Evolutionary conservation across 2,113 vertebrate species (phyloP).

Genomic region (Gobius niger): DNA sequence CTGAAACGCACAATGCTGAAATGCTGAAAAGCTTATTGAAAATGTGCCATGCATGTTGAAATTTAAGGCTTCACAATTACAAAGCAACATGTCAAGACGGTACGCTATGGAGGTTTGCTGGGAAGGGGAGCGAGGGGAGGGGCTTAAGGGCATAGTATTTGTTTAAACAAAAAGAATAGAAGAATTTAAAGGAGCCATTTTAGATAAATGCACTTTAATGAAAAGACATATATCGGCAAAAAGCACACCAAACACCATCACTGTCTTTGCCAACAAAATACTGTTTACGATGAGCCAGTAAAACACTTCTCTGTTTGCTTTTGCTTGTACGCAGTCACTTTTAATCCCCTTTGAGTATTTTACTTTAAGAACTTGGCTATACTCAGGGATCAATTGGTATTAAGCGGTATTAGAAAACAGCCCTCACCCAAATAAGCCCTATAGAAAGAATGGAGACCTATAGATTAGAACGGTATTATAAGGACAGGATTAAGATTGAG

Average conservation of each 20-base stretch:
- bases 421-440: slow-evolving; percentile 21
- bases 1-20: slow-evolving; percentile 23
- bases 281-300: not conserved
- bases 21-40: slow-evolving; percentile 12
- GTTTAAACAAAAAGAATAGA: too few relatives aligned
- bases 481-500: slow-evolving; percentile 44
- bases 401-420: slow-evolving; percentile 19
- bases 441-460: not conserved
- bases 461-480: slow-evolving; percentile 24
- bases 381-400: slow-evolving; percentile 7
- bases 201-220: too few relatives aligned
- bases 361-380: not conserved
- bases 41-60: too few relatives aligned
- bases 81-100: too few relatives aligned
- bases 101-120: too few relatives aligned
- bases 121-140: too few relatives aligned
- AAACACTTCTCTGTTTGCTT: not conserved
- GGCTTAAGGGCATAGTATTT: too few relatives aligned
- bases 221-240: too few relatives aligned
- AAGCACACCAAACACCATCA: too few relatives aligned
- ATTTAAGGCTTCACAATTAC: too few relatives aligned
- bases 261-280: not conserved
- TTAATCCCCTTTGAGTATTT: not conserved
- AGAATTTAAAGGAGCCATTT: too few relatives aligned
- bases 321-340: not conserved